These are phyloP conservation scores for Herpetotheres cachinnans DNA, from an alignment of 2,113 vertebrate species.

Conservation along the genomic window DNA sequence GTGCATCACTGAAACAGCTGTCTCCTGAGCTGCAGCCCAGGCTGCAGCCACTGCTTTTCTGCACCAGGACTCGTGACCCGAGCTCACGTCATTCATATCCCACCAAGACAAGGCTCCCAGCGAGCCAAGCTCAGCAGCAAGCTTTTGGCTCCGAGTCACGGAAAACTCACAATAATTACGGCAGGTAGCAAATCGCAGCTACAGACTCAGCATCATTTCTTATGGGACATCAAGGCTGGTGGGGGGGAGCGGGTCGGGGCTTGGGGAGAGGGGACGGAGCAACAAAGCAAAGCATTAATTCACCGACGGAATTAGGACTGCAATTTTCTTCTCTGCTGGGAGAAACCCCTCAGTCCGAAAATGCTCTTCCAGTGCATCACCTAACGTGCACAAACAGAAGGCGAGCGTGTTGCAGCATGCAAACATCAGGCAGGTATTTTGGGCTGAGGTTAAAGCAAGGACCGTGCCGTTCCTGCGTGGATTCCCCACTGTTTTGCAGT, in stretches of 20 bases:
- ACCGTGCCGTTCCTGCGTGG: neutral
- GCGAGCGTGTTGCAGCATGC: accelerated
- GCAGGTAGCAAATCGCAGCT: neutral
- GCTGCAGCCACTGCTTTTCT: neutral
- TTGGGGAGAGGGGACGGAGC: neutral
- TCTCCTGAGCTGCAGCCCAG: neutral
- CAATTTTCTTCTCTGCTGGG: neutral
- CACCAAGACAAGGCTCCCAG: neutral
- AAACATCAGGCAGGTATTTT: neutral
- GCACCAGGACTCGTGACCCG: neutral
- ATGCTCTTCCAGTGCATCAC: neutral
- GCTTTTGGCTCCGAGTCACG: neutral
- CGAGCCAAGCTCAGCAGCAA: neutral
- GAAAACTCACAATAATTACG: neutral
- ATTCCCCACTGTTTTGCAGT: neutral
- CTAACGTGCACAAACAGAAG: accelerated
- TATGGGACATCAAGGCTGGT: accelerated
- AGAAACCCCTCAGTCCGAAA: neutral
- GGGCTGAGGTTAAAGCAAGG: neutral
- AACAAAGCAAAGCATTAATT: neutral
- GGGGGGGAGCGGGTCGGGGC: accelerated
- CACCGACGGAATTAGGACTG: neutral
- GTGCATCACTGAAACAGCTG: neutral
- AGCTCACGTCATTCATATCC: neutral
- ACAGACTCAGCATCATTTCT: neutral